Evolutionary conservation across 2,113 vertebrate genomes (phyloP).

Genomic region (Sinocyclocheilus grahami): DNA sequence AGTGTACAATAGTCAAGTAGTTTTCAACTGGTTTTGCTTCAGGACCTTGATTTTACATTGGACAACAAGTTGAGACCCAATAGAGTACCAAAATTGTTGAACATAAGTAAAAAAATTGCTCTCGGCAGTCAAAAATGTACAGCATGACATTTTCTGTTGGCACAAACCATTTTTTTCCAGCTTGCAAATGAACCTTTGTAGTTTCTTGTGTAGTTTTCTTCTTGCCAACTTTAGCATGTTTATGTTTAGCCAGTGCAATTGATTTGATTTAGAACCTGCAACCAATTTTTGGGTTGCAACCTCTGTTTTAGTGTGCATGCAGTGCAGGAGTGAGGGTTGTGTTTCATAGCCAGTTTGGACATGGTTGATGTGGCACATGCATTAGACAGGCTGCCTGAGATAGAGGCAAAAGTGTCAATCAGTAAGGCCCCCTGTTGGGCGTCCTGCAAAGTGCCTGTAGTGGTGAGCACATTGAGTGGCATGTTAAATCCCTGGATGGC

Average conservation of each 20-base stretch:
- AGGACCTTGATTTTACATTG: not conserved
- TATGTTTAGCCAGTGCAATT: not conserved
- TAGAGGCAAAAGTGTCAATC: constrained; percentile 38
- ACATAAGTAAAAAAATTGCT: not conserved
- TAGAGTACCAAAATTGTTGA: not conserved
- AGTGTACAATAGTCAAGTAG: not conserved
- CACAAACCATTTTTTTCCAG: not conserved
- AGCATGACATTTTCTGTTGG: not conserved
- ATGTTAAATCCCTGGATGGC: constrained; percentile 10
- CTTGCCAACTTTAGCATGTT: not conserved
- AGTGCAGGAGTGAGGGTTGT: not conserved
- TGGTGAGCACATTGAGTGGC: constrained; percentile 11
- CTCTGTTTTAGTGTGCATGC: not conserved
- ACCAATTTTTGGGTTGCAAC: not conserved
- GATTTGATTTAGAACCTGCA: not conserved
- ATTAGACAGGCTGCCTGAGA: not conserved
- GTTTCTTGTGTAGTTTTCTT: not conserved
- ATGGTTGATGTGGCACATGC: not conserved
- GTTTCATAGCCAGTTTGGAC: not conserved
- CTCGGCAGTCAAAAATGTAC: not conserved
- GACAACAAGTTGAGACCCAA: not conserved
- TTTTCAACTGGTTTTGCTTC: not conserved
- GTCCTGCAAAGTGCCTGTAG: constrained; percentile 37
- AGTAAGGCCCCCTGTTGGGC: constrained; percentile 25
- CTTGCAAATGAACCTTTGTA: not conserved